Percentiles rank a stretch among this genome's conserved stretches.
Evolutionary conservation across 2,888 invertebrate species (phyloP).

Genomic region (Trachelus iudaicus): DNA sequence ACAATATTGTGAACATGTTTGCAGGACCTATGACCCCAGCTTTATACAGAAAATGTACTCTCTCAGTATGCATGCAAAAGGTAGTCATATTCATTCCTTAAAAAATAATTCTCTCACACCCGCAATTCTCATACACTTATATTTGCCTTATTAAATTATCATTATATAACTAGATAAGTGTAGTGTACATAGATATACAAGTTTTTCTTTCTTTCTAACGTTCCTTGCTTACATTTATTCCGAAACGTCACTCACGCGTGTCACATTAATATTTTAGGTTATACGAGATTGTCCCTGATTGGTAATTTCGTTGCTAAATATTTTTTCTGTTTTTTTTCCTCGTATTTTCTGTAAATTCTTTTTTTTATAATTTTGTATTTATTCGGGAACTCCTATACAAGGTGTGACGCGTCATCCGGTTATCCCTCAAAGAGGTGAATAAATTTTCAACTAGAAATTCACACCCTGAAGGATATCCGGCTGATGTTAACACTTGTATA

Average conservation of each 20-base stretch:
- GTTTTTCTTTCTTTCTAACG: too few relatives aligned
- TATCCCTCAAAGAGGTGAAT: not conserved
- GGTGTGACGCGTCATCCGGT: not conserved
- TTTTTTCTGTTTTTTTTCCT: not conserved
- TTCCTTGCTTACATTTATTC: too few relatives aligned
- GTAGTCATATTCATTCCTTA: slow-evolving; percentile 45
- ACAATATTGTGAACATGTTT: slow-evolving; percentile 35
- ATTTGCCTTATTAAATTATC: not conserved
- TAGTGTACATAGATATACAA: not conserved
- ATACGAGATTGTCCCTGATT: not conserved
- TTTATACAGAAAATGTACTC: slow-evolving; percentile 49
- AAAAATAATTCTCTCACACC: not conserved
- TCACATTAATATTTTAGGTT: too few relatives aligned
- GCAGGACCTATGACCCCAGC: slow-evolving; percentile 50
- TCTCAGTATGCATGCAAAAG: slow-evolving; percentile 52
- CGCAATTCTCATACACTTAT: not conserved
- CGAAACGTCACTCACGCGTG: not conserved
- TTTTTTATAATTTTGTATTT: not conserved
- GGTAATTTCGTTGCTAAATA: not conserved
- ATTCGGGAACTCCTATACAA: not conserved
- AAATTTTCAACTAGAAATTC: not conserved
- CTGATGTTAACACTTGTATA: not conserved
- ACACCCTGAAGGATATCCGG: not conserved
- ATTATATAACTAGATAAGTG: not conserved
- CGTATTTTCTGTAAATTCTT: not conserved